Conservation (phyloP, 2,797 vertebrate species). For the Chelonia mydas region DNA sequence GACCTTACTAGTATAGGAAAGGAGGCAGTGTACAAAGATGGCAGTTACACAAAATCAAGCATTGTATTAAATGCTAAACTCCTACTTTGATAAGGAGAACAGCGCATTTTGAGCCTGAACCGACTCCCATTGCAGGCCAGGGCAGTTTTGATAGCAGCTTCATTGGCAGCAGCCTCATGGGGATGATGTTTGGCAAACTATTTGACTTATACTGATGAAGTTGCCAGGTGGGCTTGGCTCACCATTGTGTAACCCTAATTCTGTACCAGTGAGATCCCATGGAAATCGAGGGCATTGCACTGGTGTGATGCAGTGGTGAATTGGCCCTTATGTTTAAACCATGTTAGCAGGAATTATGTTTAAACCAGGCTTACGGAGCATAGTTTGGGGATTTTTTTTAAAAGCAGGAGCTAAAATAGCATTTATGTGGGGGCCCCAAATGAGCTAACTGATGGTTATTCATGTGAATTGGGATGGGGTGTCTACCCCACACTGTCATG, state of each 20-base stretch:
- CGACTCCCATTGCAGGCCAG: not conserved
- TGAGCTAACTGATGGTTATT: slow-evolving; percentile 33
- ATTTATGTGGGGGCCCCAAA: not conserved
- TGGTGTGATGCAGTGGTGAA: not conserved
- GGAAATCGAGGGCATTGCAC: not conserved
- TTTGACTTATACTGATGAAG: not conserved
- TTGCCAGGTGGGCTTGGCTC: not conserved
- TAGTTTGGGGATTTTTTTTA: not conserved
- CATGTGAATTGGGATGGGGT: not conserved
- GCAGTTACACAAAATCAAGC: not conserved
- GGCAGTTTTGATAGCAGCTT: not conserved
- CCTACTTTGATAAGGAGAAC: not conserved
- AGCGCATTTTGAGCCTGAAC: not conserved
- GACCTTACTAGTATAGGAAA: not conserved
- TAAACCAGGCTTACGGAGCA: not conserved
- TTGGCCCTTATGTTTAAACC: not conserved
- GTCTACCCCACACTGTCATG: not conserved
- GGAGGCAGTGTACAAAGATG: not conserved
- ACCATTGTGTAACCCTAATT: slow-evolving; percentile 7
- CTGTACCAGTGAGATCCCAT: slow-evolving; percentile 4
- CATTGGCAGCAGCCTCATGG: not conserved
- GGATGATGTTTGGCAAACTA: not conserved
- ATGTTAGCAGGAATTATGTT: not conserved
- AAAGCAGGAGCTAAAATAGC: not conserved
- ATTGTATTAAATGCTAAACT: not conserved